Base-by-base conservation (phyloP, 2,797 vertebrate species). In the Otolemur crassicaudatus region DNA sequence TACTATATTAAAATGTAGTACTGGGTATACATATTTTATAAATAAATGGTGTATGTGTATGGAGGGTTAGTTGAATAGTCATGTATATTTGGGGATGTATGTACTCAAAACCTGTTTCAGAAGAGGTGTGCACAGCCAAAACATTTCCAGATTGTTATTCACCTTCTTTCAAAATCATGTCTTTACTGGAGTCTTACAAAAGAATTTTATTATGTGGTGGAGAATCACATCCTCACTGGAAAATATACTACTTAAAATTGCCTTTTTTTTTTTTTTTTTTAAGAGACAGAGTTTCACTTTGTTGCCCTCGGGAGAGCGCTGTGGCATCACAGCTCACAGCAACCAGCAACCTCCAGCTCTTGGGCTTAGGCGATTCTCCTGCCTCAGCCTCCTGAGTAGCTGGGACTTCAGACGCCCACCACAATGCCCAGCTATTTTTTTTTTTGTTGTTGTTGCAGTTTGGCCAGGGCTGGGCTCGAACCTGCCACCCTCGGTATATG, bases 141-240 rank as follows among this genome's bases (percentile, higher is more conserved):
- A 91, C 82, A 65, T 69, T 65, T 43, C 20, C 31, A 31, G 19
- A 61, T 46, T 1, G 3, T 60, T 16, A 11, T 12, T 81, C 49
- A 25, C 60, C 65, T 37, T 25, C 31, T 37, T 17, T 94, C 65
- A 69, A 91, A 96, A 90, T 91, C 49, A 53, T 75, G 76, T 92
- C 43, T 88, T 70, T 53, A 56, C 27, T 87, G 40, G 49, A 83
- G 23, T 60, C 70, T 70, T 89, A 17, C 25, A 31, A 91, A 27
- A 23, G 37, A 65, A 53, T 85, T 90, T 81, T 63, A 63, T 61
- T 79, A 91, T 79, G 58, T 25, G 25, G 11, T 43, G 2, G 37
- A 60, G 58, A 76, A 69, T 83, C 19, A 5, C 7, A 23, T 14
- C 56, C 49, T 92, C 90, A 37, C 60, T 58, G 85, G 81, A 92